Evolutionary conservation across 2,797 vertebrate species (phyloP), one percentile per base, ranked within the genome.

Genomic region (Trachurus trachurus): DNA sequence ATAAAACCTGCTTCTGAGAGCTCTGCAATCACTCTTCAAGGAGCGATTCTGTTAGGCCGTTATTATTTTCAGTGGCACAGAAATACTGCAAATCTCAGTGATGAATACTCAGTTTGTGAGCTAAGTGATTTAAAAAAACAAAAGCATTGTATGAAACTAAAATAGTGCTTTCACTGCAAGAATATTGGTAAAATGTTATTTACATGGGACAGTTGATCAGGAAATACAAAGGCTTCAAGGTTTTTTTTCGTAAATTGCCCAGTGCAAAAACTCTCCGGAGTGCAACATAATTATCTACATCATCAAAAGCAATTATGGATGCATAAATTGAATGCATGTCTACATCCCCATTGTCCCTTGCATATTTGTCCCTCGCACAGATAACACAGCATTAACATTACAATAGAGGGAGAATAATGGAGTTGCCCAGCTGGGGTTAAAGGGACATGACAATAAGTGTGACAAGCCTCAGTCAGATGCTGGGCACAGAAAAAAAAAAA

Each of bases 301-400:
- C 91, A 94, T 94, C 93, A 94, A 94, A 94, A 90, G 87, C 90
- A 92, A 93, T 95, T 93, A 92, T 89, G 85, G 87, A 90, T 89
- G 92, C 92, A 92, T 94, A 93, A 92, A 94, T 91, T 92, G 91
- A 93, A 92, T 91, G 92, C 87, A 86, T 91, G 92, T 93, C 89
- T 82, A 84, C 89, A 80, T 84, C 89, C 91, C 88, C 78, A 92
- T 94, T 95, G 94, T 94, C 88, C 91, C 79, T 49, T 61, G 87
- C 90, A 88, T 89, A 93, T 93, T 95, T 93, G 93, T 94, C 91
- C 85, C 84, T 78, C 73, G 81, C 91, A 83, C 90, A 87, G 92
- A 94, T 94, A 94, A 90, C 90, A 84, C 82, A 52, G 70, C 87
- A 94, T 95, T 95, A 93, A 75, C 94, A 95, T 94, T 63, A 94